Percentiles rank a stretch among this genome's conserved stretches.
phyloP scores from a whole-genome alignment of 2,113 vertebrate genomes.

The Oreochromis tanganicae region DNA sequence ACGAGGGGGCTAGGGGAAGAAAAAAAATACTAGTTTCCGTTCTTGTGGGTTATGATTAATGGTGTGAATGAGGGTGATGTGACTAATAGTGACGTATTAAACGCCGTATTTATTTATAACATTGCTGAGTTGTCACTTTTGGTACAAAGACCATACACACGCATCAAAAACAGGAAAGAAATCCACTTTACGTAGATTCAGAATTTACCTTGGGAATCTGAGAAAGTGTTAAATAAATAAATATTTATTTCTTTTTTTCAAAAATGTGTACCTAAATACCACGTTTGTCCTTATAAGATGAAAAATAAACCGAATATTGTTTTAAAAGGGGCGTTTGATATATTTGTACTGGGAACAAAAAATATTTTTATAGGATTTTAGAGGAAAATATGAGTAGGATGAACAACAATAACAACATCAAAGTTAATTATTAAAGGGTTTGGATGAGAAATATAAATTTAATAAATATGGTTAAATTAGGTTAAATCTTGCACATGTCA shows the following conservation, averaged over 20 bases:
- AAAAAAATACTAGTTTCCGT: slow-evolving; percentile 20
- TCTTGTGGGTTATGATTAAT: slow-evolving; percentile 44
- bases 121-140: neutral
- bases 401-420: neutral
- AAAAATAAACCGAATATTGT: neutral
- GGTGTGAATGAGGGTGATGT: slow-evolving; percentile 22
- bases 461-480: neutral
- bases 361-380: neutral
- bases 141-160: neutral
- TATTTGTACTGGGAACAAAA: neutral
- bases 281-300: neutral
- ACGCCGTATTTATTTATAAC: neutral
- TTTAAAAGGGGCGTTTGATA: neutral
- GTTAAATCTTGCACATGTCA: neutral
- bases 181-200: neutral
- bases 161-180: neutral
- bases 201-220: neutral
- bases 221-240: too few relatives aligned
- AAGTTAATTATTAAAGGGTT: neutral
- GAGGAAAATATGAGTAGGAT: neutral
- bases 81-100: slow-evolving; percentile 29
- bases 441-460: neutral
- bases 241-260: neutral
- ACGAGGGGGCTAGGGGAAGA: neutral
- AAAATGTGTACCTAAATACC: neutral